Evolutionary conservation across 2,888 invertebrate genomes (phyloP), one percentile per base, ranked within the genome.

Genomic region (Stomorhina lunata): DNA sequence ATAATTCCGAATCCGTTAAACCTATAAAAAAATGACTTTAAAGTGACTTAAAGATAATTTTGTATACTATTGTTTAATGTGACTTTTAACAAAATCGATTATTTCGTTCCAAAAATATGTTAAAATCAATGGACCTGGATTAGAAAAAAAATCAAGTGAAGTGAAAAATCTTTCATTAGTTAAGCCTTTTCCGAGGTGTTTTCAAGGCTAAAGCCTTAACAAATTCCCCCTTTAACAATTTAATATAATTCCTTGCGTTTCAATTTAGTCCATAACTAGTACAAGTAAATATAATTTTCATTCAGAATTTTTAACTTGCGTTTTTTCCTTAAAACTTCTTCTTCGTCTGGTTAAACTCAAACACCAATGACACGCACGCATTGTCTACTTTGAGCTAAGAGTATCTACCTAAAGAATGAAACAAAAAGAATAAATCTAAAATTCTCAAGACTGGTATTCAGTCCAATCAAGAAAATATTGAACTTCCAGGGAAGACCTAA

Each of bases 401-500:
- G n/a, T n/a, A n/a, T n/a, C 50, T 59, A 66, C 43, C 71, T 59
- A 61, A 59, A 59, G 34, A 10, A 25, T 29, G 40, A 37, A 20
- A 48, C 37, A 37, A 10, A 48, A 66, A 22, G 40, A 48, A 43
- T 25, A 57, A 43, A 59, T 71, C 63, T 69, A 80, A 57, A 79
- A 76, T 82, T 79, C 61, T 55, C 65, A 71, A 79, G 82, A 82
- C 82, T 79, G 71, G 79, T 82, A 82, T 79, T 69, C 68, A 57
- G 50, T 77, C 84, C 87, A 88, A 87, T 86, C 86, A 86, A 86
- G 86, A 85, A 86, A 87, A 87, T 88, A 88, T 85, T 61, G 45
- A 50, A 63, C 40, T 32, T 43, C 43, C 22, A 53, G 32, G 15
- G 15, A 45, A 75, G 59, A 78, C 57, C 57, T 61, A 65, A n/a